Percentiles rank a stretch among this genome's conserved stretches.
Evolutionary conservation across 2,113 vertebrate genomes (phyloP).

Genomic region (Rattus rattus): DNA sequence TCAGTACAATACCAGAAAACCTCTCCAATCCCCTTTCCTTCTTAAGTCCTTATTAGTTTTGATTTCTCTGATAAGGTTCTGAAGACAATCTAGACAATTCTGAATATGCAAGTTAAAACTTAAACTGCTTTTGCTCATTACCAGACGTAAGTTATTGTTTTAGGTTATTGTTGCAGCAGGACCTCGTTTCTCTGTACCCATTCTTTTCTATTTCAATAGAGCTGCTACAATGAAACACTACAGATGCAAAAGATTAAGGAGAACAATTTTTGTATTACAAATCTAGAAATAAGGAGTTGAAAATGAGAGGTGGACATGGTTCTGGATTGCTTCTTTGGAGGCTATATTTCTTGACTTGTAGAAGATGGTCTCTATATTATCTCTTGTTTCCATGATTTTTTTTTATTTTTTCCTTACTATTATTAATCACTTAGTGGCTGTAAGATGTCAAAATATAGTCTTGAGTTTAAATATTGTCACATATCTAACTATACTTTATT

Average conservation of each 20-base stretch:
- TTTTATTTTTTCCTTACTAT: not conserved
- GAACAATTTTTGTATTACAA: too few relatives aligned
- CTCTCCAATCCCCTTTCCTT: not conserved
- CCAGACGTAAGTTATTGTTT: not conserved
- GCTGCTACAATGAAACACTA: too few relatives aligned
- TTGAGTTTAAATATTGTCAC: not conserved
- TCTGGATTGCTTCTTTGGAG: too few relatives aligned
- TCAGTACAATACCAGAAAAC: accelerated
- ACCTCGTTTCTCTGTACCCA: too few relatives aligned
- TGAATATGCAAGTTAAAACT: not conserved
- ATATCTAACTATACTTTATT: not conserved
- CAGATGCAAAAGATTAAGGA: too few relatives aligned
- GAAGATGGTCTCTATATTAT: too few relatives aligned
- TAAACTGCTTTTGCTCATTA: not conserved
- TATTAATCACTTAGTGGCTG: not conserved
- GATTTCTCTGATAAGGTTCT: not conserved
- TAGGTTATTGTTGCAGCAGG: not conserved
- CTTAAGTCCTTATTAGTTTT: not conserved
- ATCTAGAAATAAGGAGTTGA: too few relatives aligned
- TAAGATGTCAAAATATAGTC: not conserved
- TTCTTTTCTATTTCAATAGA: too few relatives aligned
- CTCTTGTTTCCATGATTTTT: too few relatives aligned
- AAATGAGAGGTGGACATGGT: too few relatives aligned
- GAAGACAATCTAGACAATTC: not conserved
- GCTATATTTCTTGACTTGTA: too few relatives aligned